A percentile compares a stretch with the other conserved stretches of the same genome.
Evolutionary conservation across 2,888 invertebrate species (phyloP).

Genomic region (Acrobasis suavella): DNA sequence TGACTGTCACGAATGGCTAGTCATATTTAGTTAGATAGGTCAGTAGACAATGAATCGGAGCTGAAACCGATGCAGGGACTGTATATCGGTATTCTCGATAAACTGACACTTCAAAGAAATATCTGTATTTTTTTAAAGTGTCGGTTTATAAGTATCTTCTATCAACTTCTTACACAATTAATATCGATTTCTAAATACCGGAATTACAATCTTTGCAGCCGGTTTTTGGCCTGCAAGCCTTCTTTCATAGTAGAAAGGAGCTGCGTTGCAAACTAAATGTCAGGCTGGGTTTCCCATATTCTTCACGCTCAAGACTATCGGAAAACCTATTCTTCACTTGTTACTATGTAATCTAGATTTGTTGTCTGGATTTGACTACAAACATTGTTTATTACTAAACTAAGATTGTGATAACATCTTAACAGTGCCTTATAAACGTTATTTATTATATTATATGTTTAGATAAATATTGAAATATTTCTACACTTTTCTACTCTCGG

Average conservation of each 20-base stretch:
- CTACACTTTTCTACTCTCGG: constrained; percentile 66
- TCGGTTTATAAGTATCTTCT: too few species aligned
- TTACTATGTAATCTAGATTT: constrained; percentile 43
- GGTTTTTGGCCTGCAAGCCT: constrained; percentile 58
- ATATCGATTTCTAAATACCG: too few species aligned
- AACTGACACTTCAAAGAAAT: too few species aligned
- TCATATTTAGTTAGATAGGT: constrained; percentile 42
- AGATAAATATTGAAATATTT: constrained; percentile 70
- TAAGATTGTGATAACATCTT: constrained; percentile 79
- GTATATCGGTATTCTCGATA: too few species aligned
- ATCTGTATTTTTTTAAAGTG: too few species aligned
- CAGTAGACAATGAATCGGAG: constrained; percentile 31
- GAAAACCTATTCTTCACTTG: constrained; percentile 59
- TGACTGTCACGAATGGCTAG: constrained; percentile 56
- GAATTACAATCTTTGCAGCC: neutral
- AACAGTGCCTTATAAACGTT: constrained; percentile 77
- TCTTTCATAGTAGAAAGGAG: constrained; percentile 69
- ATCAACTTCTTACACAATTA: too few species aligned
- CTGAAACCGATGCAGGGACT: constrained; percentile 12
- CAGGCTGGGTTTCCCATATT: constrained; percentile 66
- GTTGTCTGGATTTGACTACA: constrained; percentile 41
- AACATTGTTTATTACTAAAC: constrained; percentile 52
- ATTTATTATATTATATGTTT: constrained; percentile 77
- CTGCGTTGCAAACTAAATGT: constrained; percentile 56
- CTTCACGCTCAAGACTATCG: constrained; percentile 67